phyloP scores from a whole-genome alignment of 2,797 vertebrate species.

The Cottoperca gobio region DNA sequence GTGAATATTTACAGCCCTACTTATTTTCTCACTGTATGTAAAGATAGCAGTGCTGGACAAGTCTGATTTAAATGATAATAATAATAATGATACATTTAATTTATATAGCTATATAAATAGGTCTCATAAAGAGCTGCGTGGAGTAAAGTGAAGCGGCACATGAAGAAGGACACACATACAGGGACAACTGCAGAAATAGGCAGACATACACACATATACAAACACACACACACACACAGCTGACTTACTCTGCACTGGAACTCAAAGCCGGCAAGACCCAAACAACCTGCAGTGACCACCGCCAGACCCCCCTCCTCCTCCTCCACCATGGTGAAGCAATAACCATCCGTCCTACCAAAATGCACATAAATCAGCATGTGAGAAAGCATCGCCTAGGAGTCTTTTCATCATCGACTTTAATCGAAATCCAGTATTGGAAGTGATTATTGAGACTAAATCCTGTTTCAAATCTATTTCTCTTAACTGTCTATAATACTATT shows the following conservation, averaged over 20 bases:
- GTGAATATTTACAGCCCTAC: slow-evolving; percentile 20
- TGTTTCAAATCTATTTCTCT: not conserved
- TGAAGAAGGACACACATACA: slow-evolving; percentile 11
- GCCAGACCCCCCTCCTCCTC: slow-evolving; percentile 91
- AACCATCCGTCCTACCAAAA: slow-evolving; percentile 91
- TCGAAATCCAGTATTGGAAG: not conserved
- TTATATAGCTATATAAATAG: slow-evolving; percentile 34
- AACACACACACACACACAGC: slow-evolving; percentile 5
- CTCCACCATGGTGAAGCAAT: slow-evolving; percentile 97
- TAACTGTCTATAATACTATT: too few relatives aligned
- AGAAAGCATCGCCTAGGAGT: not conserved
- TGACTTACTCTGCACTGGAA: slow-evolving; percentile 95
- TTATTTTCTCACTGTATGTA: slow-evolving; percentile 6
- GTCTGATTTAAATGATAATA: too few relatives aligned
- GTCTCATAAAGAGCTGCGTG: slow-evolving; percentile 38
- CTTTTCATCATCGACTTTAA: not conserved
- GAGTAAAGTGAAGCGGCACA: slow-evolving; percentile 36
- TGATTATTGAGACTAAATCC: not conserved
- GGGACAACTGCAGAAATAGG: not conserved
- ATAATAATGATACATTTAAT: too few relatives aligned
- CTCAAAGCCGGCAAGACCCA: slow-evolving; percentile 92
- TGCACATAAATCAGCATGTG: slow-evolving; percentile 15
- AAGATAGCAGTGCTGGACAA: slow-evolving; percentile 23
- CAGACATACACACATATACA: not conserved
- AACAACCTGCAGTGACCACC: slow-evolving; percentile 90